These are phyloP conservation scores for Mnemiopsis leidyi DNA, from an alignment of 37 sponge, comb jelly and placozoan species.

Conservation along the genomic window DNA sequence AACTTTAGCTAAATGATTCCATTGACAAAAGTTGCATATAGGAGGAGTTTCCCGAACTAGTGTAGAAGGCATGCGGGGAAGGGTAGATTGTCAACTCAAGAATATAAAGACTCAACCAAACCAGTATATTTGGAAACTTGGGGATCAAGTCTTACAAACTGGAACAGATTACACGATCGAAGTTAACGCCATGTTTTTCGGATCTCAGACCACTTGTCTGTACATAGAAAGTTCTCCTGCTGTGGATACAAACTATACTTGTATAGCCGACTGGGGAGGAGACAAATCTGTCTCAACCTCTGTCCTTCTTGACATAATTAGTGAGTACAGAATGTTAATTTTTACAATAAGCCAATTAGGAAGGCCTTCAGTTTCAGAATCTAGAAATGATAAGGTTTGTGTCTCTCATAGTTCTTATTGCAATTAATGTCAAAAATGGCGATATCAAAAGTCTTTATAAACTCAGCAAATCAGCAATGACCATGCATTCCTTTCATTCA, in stretches of 20 bases:
- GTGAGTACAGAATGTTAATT: too few species aligned
- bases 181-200: neutral
- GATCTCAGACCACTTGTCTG: neutral
- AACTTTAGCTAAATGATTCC: too few species aligned
- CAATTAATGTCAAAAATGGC: too few species aligned
- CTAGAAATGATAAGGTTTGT: too few species aligned
- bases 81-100: neutral
- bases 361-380: too few species aligned
- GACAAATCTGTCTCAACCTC: neutral
- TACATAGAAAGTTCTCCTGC: neutral
- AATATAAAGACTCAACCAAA: neutral
- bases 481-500: too few species aligned
- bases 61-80: neutral
- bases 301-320: neutral
- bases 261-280: neutral
- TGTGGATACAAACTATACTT: neutral
- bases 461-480: too few species aligned
- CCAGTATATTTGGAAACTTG: neutral
- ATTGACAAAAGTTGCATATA: neutral
- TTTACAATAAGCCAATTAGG: too few species aligned
- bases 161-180: neutral
- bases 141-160: neutral
- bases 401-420: too few species aligned
- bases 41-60: neutral
- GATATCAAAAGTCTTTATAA: too few species aligned